phyloP scores from a whole-genome alignment of 2,888 invertebrate genomes.

The Synanthedon vespiformis region DNA sequence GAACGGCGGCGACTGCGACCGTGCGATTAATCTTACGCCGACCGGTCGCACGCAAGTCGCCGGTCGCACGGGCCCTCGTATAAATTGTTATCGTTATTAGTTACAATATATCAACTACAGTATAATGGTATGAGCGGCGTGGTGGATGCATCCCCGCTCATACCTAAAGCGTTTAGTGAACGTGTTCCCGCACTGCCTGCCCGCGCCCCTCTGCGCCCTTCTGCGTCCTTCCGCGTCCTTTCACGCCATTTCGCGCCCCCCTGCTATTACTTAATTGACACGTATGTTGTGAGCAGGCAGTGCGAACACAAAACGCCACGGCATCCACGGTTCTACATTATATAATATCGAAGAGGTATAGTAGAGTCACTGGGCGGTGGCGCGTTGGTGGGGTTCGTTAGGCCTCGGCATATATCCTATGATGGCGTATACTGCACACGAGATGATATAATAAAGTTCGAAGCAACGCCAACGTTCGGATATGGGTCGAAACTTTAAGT shows the following conservation, averaged over 20 bases:
- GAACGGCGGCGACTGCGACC: constrained; percentile 19
- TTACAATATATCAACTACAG: constrained; percentile 66
- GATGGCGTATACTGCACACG: too few species aligned
- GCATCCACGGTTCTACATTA: constrained; percentile 63
- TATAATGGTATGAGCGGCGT: constrained; percentile 69
- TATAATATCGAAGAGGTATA: constrained; percentile 32
- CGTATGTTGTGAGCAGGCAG: constrained; percentile 43
- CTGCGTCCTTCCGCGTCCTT: not conserved
- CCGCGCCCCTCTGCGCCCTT: constrained; percentile 46
- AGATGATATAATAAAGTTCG: too few species aligned
- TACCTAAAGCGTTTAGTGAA: constrained; percentile 67
- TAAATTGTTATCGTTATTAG: constrained; percentile 56
- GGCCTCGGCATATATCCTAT: not conserved
- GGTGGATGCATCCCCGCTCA: constrained; percentile 68
- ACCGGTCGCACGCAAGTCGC: constrained; percentile 9
- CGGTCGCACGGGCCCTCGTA: constrained; percentile 32
- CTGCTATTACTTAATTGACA: constrained; percentile 47
- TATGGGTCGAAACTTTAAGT: too few species aligned
- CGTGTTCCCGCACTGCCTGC: constrained; percentile 26
- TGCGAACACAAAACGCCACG: constrained; percentile 53
- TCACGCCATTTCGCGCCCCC: not conserved
- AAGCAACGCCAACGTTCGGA: too few species aligned
- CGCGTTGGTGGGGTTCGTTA: not conserved
- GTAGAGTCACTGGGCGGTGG: constrained; percentile 35
- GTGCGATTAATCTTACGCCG: constrained; percentile 2